Conservation (phyloP, 2,888 invertebrate species). For the Dolomedes plantarius region DNA sequence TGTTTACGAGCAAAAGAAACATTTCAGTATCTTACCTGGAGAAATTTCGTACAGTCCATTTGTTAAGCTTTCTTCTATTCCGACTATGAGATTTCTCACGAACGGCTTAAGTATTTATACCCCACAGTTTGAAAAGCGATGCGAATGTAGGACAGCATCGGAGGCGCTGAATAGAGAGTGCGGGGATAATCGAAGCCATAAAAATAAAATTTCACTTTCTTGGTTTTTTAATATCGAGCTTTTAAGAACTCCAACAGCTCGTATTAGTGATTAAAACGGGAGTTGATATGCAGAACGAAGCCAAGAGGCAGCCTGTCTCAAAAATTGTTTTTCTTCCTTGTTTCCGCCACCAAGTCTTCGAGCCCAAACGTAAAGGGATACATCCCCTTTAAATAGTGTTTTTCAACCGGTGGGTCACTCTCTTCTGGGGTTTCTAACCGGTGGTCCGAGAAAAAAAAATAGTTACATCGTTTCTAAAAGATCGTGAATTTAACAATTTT, state of each 20-base stretch:
- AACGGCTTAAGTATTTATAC: background rate
- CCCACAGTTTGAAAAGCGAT: background rate
- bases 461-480: too few relatives aligned
- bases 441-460: too few relatives aligned
- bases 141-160: constrained; percentile 34
- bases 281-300: background rate
- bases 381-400: too few relatives aligned
- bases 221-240: constrained; percentile 8
- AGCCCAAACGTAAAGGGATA: too few relatives aligned
- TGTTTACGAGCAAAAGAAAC: too few relatives aligned
- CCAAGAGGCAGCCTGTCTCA: too few relatives aligned
- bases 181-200: background rate
- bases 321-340: too few relatives aligned
- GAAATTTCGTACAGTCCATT: constrained; percentile 20
- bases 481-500: too few relatives aligned
- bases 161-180: background rate
- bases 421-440: too few relatives aligned
- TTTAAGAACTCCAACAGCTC: constrained; percentile 4
- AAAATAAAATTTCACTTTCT: constrained; percentile 23
- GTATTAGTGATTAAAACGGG: constrained; percentile 29
- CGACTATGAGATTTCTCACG: background rate
- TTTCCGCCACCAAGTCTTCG: too few relatives aligned
- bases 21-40: constrained; percentile 31
- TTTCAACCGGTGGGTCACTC: too few relatives aligned
- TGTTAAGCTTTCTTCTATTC: background rate